phyloP scores from a whole-genome alignment of 2,797 vertebrate species.

The Notolabrus celidotus region DNA sequence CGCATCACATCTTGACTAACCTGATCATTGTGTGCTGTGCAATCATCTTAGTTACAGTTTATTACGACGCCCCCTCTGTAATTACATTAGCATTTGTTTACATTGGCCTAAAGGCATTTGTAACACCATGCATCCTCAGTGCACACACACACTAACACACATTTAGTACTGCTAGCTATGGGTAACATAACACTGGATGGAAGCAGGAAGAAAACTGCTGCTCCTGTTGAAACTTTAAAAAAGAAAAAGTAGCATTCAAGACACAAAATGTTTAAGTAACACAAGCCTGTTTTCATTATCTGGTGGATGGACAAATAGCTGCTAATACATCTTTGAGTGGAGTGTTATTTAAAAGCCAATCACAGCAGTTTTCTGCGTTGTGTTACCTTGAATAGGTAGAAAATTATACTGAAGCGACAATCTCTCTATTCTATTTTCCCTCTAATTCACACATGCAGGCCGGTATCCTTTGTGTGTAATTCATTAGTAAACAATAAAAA shows the following conservation, averaged over 20 bases:
- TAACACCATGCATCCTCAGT: conserved; percentile 59
- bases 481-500: conserved; percentile 83
- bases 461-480: conserved; percentile 69
- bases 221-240: conserved; percentile 34
- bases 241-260: background rate
- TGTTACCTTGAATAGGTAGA: background rate
- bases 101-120: conserved; percentile 79
- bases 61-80: conserved; percentile 81
- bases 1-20: conserved; percentile 67
- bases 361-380: conserved; percentile 3
- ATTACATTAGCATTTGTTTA: conserved; percentile 88
- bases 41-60: conserved; percentile 87
- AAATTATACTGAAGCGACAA: conserved; percentile 6
- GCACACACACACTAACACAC: conserved; percentile 1
- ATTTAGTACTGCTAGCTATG: conserved; percentile 24
- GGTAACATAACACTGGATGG: conserved; percentile 56
- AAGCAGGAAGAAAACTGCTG: conserved; percentile 17
- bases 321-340: background rate
- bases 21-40: conserved; percentile 75
- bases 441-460: conserved; percentile 51
- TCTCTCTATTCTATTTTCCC: conserved; percentile 43
- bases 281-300: background rate
- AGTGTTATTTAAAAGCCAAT: background rate
- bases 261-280: background rate
- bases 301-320: background rate